Evolutionary conservation across 2,888 invertebrate genomes (phyloP).

Genomic region (Chalcis sispes): DNA sequence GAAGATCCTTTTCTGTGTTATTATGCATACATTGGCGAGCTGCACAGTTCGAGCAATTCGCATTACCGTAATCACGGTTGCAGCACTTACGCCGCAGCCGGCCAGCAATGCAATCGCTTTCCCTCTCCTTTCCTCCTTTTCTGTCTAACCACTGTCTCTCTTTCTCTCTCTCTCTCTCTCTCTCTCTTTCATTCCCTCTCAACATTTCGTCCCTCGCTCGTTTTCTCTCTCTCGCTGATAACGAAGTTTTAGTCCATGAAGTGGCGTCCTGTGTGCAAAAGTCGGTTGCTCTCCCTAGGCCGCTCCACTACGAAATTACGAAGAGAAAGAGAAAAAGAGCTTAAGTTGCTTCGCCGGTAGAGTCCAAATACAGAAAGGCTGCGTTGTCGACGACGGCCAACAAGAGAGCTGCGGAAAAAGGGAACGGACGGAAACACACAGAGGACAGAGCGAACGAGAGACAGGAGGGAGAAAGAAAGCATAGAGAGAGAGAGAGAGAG

Average conservation of each 20-base stretch:
- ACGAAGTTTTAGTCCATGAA: slow-evolving; percentile 33
- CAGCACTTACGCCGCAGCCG: neutral
- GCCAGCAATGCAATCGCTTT: slow-evolving; percentile 3
- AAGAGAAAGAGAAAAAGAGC: too few relatives aligned
- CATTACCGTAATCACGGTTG: slow-evolving; percentile 28
- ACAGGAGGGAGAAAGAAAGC: neutral
- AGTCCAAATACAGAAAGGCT: slow-evolving; percentile 53
- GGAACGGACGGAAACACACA: neutral
- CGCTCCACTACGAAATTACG: slow-evolving; percentile 40
- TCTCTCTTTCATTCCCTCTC: neutral
- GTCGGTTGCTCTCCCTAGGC: slow-evolving; percentile 21
- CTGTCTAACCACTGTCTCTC: neutral
- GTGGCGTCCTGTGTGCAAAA: slow-evolving; percentile 10
- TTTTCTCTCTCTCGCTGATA: slow-evolving; percentile 27
- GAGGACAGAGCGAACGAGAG: neutral
- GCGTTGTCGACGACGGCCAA: slow-evolving; percentile 33
- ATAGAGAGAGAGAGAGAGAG: slow-evolving; percentile 36
- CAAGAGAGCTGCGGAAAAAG: too few relatives aligned
- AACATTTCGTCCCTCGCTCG: neutral
- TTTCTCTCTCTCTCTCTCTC: neutral
- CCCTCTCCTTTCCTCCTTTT: neutral
- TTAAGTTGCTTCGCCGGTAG: slow-evolving; percentile 1
- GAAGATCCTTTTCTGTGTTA: too few relatives aligned
- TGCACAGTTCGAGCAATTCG: too few relatives aligned
- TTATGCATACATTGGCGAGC: too few relatives aligned